A percentile compares a stretch with the other conserved stretches of the same genome.
phyloP scores from a whole-genome alignment of 2,888 invertebrate genomes.

The Eutolmus rufibarbis region DNA sequence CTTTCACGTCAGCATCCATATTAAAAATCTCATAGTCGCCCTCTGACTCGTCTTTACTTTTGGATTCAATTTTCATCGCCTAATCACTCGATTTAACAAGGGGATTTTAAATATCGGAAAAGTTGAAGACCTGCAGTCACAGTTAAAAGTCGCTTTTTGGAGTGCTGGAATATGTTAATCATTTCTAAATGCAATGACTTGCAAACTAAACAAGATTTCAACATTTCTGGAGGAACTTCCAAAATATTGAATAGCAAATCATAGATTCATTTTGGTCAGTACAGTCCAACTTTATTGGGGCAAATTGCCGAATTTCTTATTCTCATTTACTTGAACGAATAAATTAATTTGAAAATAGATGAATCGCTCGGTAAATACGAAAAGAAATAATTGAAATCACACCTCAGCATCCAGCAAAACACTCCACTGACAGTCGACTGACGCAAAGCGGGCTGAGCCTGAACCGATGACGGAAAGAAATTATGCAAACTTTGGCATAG shows the following conservation, averaged over 20 bases:
- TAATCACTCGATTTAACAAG: not conserved
- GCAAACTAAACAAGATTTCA: slow-evolving; percentile 42
- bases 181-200: slow-evolving; percentile 35
- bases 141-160: slow-evolving; percentile 19
- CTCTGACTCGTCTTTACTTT: not conserved
- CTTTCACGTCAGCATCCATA: not conserved
- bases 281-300: not conserved
- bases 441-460: no score
- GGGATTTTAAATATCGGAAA: not conserved
- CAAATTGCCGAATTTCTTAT: not conserved
- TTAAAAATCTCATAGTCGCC: not conserved
- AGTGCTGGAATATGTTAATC: slow-evolving; percentile 37
- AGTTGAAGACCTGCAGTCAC: not conserved
- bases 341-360: no score
- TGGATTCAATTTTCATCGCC: not conserved
- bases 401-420: no score
- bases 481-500: no score
- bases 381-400: no score
- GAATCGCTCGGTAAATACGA: no score
- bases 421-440: no score
- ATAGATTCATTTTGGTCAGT: no score
- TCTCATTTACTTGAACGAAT: not conserved
- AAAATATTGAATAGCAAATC: no score
- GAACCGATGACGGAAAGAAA: no score
- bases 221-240: not conserved